phyloP scores from a whole-genome alignment of 2,888 invertebrate species.

The Psylliodes chrysocephalus region DNA sequence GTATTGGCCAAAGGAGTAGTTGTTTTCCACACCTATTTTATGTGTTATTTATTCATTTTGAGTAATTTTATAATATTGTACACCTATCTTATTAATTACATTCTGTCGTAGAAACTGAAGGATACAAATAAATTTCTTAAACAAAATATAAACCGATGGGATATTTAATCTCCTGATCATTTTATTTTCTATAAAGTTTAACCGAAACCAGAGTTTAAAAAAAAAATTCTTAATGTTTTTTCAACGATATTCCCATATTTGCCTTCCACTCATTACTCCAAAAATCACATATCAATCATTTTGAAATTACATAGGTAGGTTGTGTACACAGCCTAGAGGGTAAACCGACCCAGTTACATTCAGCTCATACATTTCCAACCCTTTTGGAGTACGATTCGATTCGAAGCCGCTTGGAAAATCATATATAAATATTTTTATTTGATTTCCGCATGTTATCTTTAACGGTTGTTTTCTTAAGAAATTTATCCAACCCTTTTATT shows the following conservation, averaged over 20 bases:
- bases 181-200: no score
- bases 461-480: conserved; percentile 30
- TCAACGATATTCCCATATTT: conserved; percentile 11
- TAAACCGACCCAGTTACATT: not conserved
- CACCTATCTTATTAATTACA: no score
- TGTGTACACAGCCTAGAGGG: conserved; percentile 6
- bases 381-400: conserved; percentile 10
- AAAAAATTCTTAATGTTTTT: not conserved
- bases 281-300: conserved; percentile 10
- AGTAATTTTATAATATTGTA: no score
- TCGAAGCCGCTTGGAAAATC: conserved; percentile 20
- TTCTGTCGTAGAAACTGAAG: no score
- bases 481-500: conserved; percentile 32
- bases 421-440: conserved; percentile 40
- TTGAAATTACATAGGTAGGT: not conserved
- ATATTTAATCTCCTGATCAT: no score
- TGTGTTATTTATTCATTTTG: no score
- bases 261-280: not conserved
- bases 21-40: no score
- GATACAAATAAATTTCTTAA: no score
- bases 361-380: conserved; percentile 11
- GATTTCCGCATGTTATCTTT: conserved; percentile 40
- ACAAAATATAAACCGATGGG: no score
- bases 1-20: no score
- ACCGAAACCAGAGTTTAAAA: not conserved